Evolutionary conservation across 2,888 invertebrate genomes (phyloP).

Genomic region (Diloba caeruleocephala): DNA sequence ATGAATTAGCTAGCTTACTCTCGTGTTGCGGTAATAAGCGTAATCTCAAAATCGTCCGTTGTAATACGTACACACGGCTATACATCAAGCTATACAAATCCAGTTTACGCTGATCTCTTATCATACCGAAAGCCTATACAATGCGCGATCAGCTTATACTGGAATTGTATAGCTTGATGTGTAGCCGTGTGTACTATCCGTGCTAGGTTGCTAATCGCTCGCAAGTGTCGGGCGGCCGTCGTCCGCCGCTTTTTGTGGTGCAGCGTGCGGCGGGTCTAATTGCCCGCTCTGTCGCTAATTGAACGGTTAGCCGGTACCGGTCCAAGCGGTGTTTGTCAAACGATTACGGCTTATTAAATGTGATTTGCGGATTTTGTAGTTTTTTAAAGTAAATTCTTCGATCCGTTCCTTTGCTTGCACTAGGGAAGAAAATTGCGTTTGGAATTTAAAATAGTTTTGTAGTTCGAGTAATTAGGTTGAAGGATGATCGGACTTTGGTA

Average conservation of each 20-base stretch:
- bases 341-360: conserved; percentile 73
- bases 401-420: conserved; percentile 15
- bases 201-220: conserved; percentile 44
- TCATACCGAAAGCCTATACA: no score
- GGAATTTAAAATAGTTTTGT: background rate
- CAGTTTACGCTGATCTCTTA: no score
- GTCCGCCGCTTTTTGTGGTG: conserved; percentile 66
- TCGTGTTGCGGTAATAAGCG: conserved; percentile 10
- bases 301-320: conserved; percentile 77
- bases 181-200: conserved; percentile 12
- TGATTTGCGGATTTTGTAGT: conserved; percentile 56
- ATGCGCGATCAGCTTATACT: no score
- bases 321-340: conserved; percentile 71
- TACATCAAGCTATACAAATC: no score
- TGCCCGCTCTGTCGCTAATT: conserved; percentile 78
- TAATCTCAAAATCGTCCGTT: conserved; percentile 25
- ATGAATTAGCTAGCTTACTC: conserved; percentile 4
- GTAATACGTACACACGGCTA: conserved; percentile 31
- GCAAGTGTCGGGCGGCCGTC: conserved; percentile 40
- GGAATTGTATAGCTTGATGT: no score
- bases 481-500: no score
- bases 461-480: background rate
- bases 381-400: conserved; percentile 20
- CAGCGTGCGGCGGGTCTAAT: conserved; percentile 75
- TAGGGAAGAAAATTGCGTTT: background rate